Evolutionary conservation across 2,888 invertebrate genomes (phyloP).

Genomic region (Caenorhabditis uteleia): DNA sequence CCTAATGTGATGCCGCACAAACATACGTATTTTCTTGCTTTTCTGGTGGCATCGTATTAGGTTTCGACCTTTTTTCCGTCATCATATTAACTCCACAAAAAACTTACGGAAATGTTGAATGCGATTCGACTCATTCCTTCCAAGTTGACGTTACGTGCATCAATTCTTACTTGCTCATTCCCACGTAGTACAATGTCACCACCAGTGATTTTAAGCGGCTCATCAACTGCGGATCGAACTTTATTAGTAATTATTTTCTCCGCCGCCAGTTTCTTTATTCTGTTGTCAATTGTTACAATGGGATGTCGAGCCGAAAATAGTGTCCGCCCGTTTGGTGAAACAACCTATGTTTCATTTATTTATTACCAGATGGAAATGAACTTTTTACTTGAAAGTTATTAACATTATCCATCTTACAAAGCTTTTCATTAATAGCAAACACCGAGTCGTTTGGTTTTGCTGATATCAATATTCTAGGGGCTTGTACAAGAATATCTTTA

Average conservation of each 20-base stretch:
- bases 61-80: background rate
- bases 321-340: conserved; percentile 52
- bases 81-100: background rate
- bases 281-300: conserved; percentile 59
- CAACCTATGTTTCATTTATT: conserved; percentile 29
- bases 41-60: background rate
- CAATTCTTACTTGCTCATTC: conserved; percentile 64
- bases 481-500: conserved; percentile 49
- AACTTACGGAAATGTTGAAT: conserved; percentile 63
- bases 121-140: conserved; percentile 50
- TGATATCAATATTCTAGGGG: conserved; percentile 55
- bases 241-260: conserved; percentile 42
- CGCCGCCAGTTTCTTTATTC: conserved; percentile 54
- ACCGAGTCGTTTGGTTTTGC: conserved; percentile 53
- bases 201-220: conserved; percentile 53
- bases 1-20: background rate
- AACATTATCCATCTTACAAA: conserved; percentile 58
- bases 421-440: conserved; percentile 56
- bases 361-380: conserved; percentile 1
- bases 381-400: conserved; percentile 58
- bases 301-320: conserved; percentile 67
- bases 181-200: conserved; percentile 63
- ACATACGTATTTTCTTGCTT: background rate
- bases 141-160: conserved; percentile 50
- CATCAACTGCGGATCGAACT: conserved; percentile 65